Percentiles rank a stretch among this genome's conserved stretches.
phyloP scores from a whole-genome alignment of 2,888 invertebrate genomes.

The Bombylius major region DNA sequence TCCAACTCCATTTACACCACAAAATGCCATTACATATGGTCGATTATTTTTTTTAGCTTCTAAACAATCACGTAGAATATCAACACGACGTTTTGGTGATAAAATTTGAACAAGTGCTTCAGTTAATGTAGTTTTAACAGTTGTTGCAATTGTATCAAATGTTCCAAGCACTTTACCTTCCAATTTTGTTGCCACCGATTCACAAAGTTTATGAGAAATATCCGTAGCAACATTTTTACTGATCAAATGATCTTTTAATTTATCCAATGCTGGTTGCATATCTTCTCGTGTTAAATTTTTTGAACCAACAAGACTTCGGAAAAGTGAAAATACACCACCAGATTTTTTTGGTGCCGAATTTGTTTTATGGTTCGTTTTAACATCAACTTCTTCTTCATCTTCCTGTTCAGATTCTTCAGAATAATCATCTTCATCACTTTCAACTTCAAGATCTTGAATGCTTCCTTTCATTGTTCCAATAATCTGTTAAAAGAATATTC shows the following conservation, averaged over 20 bases:
- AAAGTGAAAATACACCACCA: conserved; percentile 74
- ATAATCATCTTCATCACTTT: conserved; percentile 55
- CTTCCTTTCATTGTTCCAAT: conserved; percentile 75
- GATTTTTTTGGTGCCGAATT: conserved; percentile 25
- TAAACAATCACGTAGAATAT: conserved; percentile 90
- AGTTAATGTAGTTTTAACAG: conserved; percentile 75
- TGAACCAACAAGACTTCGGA: conserved; percentile 76
- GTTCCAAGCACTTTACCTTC: conserved; percentile 89
- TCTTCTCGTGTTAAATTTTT: conserved; percentile 72
- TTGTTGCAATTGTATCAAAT: conserved; percentile 82
- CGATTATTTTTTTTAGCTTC: conserved; percentile 71
- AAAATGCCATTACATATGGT: conserved; percentile 95
- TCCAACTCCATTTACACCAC: conserved; percentile 97
- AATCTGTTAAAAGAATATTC: conserved; percentile 39
- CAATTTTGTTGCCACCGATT: conserved; percentile 78
- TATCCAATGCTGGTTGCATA: conserved; percentile 78
- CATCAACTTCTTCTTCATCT: conserved; percentile 17
- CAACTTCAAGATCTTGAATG: conserved; percentile 71
- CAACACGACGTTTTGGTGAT: conserved; percentile 87
- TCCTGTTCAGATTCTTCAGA: conserved; percentile 44
- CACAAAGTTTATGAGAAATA: conserved; percentile 85
- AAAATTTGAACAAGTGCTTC: conserved; percentile 89
- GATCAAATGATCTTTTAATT: conserved; percentile 90
- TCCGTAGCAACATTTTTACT: conserved; percentile 96
- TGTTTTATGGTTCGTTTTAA: conserved; percentile 10